Base-by-base conservation (phyloP, 2,797 vertebrate genomes). In the Anguilla obscura region DNA sequence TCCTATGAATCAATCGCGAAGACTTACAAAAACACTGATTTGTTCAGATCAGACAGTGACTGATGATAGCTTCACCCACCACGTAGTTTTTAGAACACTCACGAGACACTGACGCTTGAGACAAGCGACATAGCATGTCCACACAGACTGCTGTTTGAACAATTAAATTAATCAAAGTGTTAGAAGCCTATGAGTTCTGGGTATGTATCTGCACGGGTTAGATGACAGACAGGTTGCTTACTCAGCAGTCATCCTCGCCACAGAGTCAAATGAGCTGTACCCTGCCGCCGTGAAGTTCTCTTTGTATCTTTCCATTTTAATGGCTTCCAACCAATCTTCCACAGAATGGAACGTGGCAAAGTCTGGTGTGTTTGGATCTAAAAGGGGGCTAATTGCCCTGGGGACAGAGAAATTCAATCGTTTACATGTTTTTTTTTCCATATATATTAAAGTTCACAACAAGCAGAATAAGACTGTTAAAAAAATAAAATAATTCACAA, bases 221-320 rank as follows among this genome's bases (percentile, higher is more conserved):
- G 5, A 50, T 8, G 8, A 86, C 12, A 9, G 40, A 58, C 24
- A 45, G 79, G 89, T 89, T 93, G 95, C 98, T 97, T 97, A 99
- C 98, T 99, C 98, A 90, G 99, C 98, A 93, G 98, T 98, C 98
- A 99, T 99, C 95, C 98, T 97, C 91, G 98, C 98, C 94, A 99
- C 98, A 89, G 98, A 97, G 93, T 99, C 98, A 92, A 99, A 96
- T 88, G 98, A 98, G 95, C 97, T 98, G 95, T 99, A 99, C 92
- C 98, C 98, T 74, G 98, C 98, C 89, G 98, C 98, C 92, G 98
- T 98, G 96, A 99, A 99, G 96, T 98, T 99, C 95, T 99, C 98
- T 93, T 97, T 96, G 94, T 99, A 99, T 94, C 97, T 96, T 94
- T 99, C 98, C 98, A 99, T 99, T 96, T 99, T 99, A 96, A 99